Conservation (phyloP, 2,797 vertebrate species). For the Takifugu ocellatus region DNA sequence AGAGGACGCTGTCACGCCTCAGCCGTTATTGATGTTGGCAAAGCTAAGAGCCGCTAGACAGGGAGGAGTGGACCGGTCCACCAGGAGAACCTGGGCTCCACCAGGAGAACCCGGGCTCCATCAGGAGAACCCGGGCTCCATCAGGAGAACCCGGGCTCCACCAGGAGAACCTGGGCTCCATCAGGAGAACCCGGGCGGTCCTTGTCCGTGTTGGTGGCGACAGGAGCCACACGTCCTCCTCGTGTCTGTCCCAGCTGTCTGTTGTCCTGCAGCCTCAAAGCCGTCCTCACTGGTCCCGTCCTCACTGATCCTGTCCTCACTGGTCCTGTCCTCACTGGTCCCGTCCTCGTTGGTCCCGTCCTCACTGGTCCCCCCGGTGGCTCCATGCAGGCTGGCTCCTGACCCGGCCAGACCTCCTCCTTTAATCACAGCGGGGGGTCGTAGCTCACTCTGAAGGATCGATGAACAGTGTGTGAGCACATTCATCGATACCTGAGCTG, state of each 20-base stretch:
- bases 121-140: too few species aligned
- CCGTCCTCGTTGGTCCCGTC: too few species aligned
- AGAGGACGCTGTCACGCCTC: conserved; percentile 49
- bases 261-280: conserved; percentile 13
- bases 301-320: too few species aligned
- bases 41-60: conserved; percentile 1
- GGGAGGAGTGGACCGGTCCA: too few species aligned
- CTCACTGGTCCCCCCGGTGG: too few species aligned
- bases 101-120: too few species aligned
- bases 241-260: conserved; percentile 13
- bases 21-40: conserved; percentile 58
- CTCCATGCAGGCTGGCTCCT: conserved; percentile 3
- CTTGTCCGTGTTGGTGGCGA: conserved; percentile 28
- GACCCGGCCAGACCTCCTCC: conserved; percentile 16
- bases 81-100: too few species aligned
- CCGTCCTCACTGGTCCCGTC: too few species aligned
- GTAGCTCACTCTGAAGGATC: conserved; percentile 28
- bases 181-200: conserved; percentile 3
- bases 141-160: too few species aligned
- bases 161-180: too few species aligned
- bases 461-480: conserved; percentile 38
- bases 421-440: conserved; percentile 14
- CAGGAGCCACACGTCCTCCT: conserved; percentile 13
- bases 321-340: too few species aligned
- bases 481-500: conserved; percentile 5